Evolutionary conservation across 1,140 invertebrate species (phyloP).

Genomic region (Halictus rubicundus): DNA sequence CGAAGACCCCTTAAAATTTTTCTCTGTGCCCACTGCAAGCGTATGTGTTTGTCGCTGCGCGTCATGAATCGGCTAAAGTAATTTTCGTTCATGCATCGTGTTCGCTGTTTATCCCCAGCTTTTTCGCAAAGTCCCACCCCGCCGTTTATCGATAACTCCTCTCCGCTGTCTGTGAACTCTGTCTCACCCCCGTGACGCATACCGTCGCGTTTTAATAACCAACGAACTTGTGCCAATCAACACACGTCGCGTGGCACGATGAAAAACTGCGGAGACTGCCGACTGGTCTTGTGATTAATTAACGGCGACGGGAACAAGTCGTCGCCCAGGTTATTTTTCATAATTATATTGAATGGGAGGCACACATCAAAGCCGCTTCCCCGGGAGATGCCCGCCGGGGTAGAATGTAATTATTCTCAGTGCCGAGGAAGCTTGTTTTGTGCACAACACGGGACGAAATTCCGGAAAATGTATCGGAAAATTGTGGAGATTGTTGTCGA

Average conservation of each 20-base stretch:
- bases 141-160: not conserved
- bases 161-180: not conserved
- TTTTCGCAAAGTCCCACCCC: not conserved
- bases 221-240: conserved; percentile 17
- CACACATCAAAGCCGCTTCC: not conserved
- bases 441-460: not conserved
- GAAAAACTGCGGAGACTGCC: not conserved
- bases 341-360: not conserved
- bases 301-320: not conserved
- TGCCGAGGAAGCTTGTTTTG: not conserved
- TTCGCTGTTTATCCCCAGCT: conserved; percentile 8
- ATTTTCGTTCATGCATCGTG: conserved; percentile 35
- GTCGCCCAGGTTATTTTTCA: not conserved
- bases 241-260: not conserved
- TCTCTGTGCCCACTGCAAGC: conserved; percentile 21
- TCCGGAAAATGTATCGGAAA: not conserved
- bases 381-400: not conserved
- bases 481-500: not conserved
- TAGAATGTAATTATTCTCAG: not conserved
- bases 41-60: conserved; percentile 7
- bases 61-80: conserved; percentile 35
- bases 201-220: not conserved
- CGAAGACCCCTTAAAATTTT: too few relatives aligned
- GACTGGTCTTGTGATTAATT: conserved; percentile 6
- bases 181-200: too few relatives aligned